Base-by-base conservation (phyloP, 2,113 vertebrate species). In the Macquaria australasica region DNA sequence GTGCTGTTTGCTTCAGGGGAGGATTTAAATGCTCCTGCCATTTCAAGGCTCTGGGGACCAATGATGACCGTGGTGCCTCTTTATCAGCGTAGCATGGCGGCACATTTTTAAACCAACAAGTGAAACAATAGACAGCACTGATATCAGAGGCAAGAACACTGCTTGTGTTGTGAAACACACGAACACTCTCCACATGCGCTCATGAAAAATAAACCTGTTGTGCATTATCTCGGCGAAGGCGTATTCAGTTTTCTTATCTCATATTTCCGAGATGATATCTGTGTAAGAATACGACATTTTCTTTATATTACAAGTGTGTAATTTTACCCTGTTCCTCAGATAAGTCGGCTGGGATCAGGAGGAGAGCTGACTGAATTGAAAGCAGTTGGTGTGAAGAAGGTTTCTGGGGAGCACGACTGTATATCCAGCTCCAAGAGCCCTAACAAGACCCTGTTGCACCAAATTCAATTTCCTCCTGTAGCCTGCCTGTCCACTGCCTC, bases 381-480 rank as follows among this genome's bases (percentile, higher is more conserved):
- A 80, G 74, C 87, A 60, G 60, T 62, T 56, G 1, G 71, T 79
- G 86, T 72, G 67, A 37, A 56, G 37, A 28, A 43, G 58, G 56
- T 81, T 89, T 85, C 64, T 39, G 60, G 83, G 63, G 66, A 62
- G 60, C 67, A 37, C 12, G 63, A 86, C 73, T 86, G 74, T 45
- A 53, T 28, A 78, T 83, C 68, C 48, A 63, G 73, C 88, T 68
- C 28, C 84, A 68, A 69, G 67, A 89, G 84, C 73, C 67, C 71
- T 68, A 76, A 91, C 85, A 83, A 73, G 88, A 81, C 88, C 82
- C 79, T 69, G 81, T 89, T 85, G 81, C 81, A 77, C 68, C 86
- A 82, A 94, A 94, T 92, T 92, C 87, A 91, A 92, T 93, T 93
- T 93, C 85, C 88, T 88, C 55, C 85, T 81, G 77, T 81, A 71